These are phyloP conservation scores for Paramisgurnus dabryanus DNA, from an alignment of 2,113 vertebrate species.

Conservation along the genomic window DNA sequence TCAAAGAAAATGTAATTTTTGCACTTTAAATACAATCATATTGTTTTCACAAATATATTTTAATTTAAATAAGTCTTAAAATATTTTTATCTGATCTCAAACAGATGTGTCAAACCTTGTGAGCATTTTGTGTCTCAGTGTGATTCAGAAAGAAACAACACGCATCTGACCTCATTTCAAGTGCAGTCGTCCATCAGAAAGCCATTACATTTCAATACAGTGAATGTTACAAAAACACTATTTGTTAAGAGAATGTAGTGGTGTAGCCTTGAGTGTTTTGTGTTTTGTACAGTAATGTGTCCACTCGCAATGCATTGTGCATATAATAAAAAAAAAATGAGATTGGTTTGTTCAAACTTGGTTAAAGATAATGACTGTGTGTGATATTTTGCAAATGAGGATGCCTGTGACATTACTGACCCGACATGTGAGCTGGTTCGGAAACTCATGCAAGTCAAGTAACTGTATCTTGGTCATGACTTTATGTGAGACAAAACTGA, in stretches of 20 bases:
- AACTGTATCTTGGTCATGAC: slow-evolving; percentile 16
- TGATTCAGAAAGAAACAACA: slow-evolving; percentile 26
- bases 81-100: slow-evolving; percentile 5
- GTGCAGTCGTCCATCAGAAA: slow-evolving; percentile 5
- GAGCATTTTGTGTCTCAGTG: slow-evolving; percentile 1
- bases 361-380: background rate
- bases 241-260: background rate
- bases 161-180: slow-evolving; percentile 24
- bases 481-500: background rate
- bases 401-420: slow-evolving; percentile 17
- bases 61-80: no score
- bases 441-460: slow-evolving; percentile 18
- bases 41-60: background rate
- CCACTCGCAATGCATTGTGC: no score
- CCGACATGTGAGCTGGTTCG: slow-evolving; percentile 33
- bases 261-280: background rate
- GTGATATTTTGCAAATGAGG: background rate
- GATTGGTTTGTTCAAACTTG: background rate
- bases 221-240: background rate
- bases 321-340: background rate
- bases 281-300: background rate
- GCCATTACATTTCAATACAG: background rate
- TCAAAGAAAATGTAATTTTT: no score
- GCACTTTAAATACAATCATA: no score
- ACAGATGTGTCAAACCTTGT: slow-evolving; percentile 32